phyloP scores from a whole-genome alignment of 2,797 vertebrate species.

The Premnoplex brunnescens region DNA sequence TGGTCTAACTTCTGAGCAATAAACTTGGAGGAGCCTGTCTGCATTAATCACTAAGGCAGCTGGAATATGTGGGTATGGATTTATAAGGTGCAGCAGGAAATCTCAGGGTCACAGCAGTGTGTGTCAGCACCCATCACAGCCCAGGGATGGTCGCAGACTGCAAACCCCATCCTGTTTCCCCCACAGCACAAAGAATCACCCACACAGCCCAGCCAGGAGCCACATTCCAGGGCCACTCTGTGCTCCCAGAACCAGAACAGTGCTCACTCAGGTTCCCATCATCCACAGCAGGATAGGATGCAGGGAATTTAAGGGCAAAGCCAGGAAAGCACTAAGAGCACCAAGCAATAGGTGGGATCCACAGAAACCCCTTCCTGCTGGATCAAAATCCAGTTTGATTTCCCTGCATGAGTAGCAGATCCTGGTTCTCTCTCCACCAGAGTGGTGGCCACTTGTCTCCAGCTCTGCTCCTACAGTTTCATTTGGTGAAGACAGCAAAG shows the following conservation, averaged over 20 bases:
- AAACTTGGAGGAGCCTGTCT: neutral
- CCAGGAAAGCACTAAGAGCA: neutral
- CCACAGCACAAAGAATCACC: accelerated
- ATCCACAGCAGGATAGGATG: accelerated
- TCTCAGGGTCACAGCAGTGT: neutral
- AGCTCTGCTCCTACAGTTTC: neutral
- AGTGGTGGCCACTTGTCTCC: accelerated
- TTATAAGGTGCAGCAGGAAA: accelerated
- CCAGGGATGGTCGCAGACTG: neutral
- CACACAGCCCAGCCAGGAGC: neutral
- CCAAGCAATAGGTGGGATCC: accelerated
- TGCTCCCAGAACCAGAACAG: neutral
- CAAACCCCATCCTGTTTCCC: accelerated
- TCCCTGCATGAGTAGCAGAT: neutral
- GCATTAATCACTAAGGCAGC: neutral
- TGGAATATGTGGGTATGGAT: accelerated
- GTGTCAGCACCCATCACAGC: neutral
- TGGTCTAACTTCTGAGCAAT: neutral
- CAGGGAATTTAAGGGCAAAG: accelerated
- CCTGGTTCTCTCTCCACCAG: accelerated
- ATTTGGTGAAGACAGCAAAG: neutral
- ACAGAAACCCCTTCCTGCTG: accelerated
- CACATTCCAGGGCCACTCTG: accelerated
- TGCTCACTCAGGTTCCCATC: accelerated
- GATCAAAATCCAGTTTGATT: accelerated